A percentile compares a stretch with the other conserved stretches of the same genome.
These are phyloP conservation scores for Sebastes minor DNA, from an alignment of 2,797 vertebrate species.

Conservation along the genomic window DNA sequence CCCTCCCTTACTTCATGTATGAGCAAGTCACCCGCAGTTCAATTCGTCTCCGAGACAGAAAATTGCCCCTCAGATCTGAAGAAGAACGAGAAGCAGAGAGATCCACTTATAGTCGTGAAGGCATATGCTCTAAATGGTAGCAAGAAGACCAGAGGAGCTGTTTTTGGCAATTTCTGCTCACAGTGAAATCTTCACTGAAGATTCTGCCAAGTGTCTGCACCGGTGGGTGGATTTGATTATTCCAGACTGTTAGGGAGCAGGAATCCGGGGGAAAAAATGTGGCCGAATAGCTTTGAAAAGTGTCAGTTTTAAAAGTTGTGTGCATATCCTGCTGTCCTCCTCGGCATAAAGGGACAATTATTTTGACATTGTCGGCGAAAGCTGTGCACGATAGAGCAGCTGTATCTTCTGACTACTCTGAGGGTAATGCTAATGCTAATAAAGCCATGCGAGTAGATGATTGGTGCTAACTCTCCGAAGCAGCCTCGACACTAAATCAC, in stretches of 20 bases:
- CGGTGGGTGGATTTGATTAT: conserved; percentile 72
- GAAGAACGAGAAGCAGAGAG: conserved; percentile 16
- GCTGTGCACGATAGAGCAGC: conserved; percentile 36
- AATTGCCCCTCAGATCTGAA: neutral
- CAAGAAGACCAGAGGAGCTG: conserved; percentile 12
- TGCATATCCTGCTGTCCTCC: neutral
- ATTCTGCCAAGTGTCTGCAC: conserved; percentile 66
- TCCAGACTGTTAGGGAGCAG: conserved; percentile 54
- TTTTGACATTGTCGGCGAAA: conserved; percentile 12
- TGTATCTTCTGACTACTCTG: conserved; percentile 61
- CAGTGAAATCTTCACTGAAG: conserved; percentile 45
- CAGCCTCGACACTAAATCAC: conserved; percentile 79
- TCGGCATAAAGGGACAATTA: conserved; percentile 2
- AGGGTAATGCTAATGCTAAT: conserved; percentile 81
- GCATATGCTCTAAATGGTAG: conserved; percentile 37
- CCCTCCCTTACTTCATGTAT: neutral
- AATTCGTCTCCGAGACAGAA: neutral
- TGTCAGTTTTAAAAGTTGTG: conserved; percentile 29
- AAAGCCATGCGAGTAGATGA: conserved; percentile 81
- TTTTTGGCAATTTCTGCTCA: conserved; percentile 40
- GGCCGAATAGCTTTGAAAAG: conserved; percentile 35
- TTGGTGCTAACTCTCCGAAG: conserved; percentile 62
- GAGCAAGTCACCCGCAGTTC: neutral
- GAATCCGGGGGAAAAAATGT: conserved; percentile 30
- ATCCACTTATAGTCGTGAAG: conserved; percentile 20